Evolutionary conservation across 2,888 invertebrate species (phyloP), one percentile per base, ranked within the genome.

Genomic region (Itoplectis maculator): DNA sequence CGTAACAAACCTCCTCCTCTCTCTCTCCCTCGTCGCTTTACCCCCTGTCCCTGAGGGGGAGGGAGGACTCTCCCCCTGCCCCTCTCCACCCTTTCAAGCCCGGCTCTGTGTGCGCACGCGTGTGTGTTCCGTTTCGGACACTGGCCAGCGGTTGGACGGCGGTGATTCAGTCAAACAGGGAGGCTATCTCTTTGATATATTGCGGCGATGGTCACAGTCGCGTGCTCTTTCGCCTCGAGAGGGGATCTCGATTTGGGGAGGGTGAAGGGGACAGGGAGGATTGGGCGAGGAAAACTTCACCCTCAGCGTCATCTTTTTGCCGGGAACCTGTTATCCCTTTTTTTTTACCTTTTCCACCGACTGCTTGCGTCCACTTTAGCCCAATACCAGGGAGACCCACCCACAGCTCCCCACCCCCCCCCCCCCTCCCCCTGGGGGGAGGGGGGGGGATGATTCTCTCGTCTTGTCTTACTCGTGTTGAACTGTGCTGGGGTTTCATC

Each of bases 141-240:
- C 37, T 73, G 56, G 61, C 73, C 78, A 80, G 66, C 49, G 77
- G 69, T 79, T 61, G 66, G 82, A 5, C 68, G 73, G 78, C 68
- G 68, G 85, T 86, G 90, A 86, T 88, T 89, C 85, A 85, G 68
- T 87, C 79, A 87, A 87, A 87, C 88, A 85, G 86, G 88, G 29
- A 3, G 84, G 54, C 63, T 88, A 90, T 89, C 88, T 88, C 86
- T 87, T 86, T 89, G 90, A 89, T 88, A 87, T 88, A 89, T 87
- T 84, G 86, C 29, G 59, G 20, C 42, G n/a, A 45, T 13, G 47
- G 37, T 59, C 81, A 74, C 81, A 83, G 85, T 84, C 84, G 83
- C 84, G 81, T 81, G 82, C 83, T 87, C 86, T 79, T 61, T 29
- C 23, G 29, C 20, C 5, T 2, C 29, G 29, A 29, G 29, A 23